These are phyloP conservation scores for Herpetotheres cachinnans DNA, from an alignment of 2,113 vertebrate species.

Conservation along the genomic window DNA sequence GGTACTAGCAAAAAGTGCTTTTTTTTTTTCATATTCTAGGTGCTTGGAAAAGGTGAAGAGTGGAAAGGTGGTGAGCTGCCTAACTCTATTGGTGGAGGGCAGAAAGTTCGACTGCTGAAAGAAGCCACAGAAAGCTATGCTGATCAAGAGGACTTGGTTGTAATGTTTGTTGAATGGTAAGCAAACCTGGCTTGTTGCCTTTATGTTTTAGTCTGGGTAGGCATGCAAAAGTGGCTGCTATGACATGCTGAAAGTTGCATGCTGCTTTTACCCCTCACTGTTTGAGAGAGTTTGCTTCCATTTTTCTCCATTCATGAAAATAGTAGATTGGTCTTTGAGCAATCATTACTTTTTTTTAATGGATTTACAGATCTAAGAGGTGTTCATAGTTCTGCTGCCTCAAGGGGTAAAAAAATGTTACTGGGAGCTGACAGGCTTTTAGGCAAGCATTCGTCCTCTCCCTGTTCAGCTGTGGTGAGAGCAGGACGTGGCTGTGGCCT, in stretches of 20 bases:
- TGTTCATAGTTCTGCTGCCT: background rate
- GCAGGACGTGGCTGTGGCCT: background rate
- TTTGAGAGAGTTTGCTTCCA: background rate
- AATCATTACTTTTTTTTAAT: background rate
- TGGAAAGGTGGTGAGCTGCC: slow-evolving; percentile 90
- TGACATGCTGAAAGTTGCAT: background rate
- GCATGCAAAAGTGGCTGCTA: background rate
- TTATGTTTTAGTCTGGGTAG: background rate
- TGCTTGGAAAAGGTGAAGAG: slow-evolving; percentile 88
- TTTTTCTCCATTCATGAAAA: slow-evolving; percentile 39
- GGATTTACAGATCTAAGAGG: background rate
- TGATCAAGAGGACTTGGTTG: slow-evolving; percentile 84
- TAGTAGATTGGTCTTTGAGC: background rate
- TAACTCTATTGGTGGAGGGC: slow-evolving; percentile 91
- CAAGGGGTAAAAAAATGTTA: background rate
- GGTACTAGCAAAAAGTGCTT: background rate
- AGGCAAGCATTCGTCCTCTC: background rate
- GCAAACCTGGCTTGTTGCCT: slow-evolving; percentile 19
- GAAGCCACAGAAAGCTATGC: slow-evolving; percentile 81
- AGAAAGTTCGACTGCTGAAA: slow-evolving; percentile 94
- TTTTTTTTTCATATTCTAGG: slow-evolving; percentile 68
- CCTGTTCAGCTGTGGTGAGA: background rate
- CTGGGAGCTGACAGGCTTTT: background rate
- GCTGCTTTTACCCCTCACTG: background rate
- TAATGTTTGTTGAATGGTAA: slow-evolving; percentile 92